Conservation (phyloP, 2,888 invertebrate species). For the Netelia melanura region DNA sequence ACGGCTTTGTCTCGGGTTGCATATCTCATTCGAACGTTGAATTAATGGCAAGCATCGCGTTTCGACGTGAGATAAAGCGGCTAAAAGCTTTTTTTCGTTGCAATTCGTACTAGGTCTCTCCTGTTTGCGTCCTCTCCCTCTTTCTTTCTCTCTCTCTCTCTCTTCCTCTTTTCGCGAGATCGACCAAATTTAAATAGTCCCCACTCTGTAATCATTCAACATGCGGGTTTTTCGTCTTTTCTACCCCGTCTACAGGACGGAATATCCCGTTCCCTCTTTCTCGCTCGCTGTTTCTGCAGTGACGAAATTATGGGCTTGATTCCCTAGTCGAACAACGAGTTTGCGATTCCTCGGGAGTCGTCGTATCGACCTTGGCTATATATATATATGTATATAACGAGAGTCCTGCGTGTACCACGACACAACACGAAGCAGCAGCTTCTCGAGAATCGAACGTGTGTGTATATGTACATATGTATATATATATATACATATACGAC, state of each 20-base stretch:
- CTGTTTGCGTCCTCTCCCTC: background rate
- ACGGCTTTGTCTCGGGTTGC: slow-evolving; percentile 41
- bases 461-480: slow-evolving; percentile 15
- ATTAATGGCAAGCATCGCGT: slow-evolving; percentile 74
- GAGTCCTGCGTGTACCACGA: slow-evolving; percentile 53
- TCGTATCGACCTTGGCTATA: slow-evolving; percentile 59
- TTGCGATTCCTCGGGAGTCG: slow-evolving; percentile 66
- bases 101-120: slow-evolving; percentile 71
- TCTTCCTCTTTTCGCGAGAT: slow-evolving; percentile 8
- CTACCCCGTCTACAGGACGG: slow-evolving; percentile 1
- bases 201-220: slow-evolving; percentile 60
- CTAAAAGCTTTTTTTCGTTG: slow-evolving; percentile 79
- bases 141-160: slow-evolving; percentile 27
- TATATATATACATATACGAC: background rate
- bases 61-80: slow-evolving; percentile 75
- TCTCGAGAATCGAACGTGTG: slow-evolving; percentile 55
- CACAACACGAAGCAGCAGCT: slow-evolving; percentile 55
- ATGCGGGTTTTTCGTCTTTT: slow-evolving; percentile 19
- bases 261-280: slow-evolving; percentile 31
- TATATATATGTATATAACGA: slow-evolving; percentile 29
- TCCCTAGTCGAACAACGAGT: slow-evolving; percentile 65
- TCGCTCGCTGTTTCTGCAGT: slow-evolving; percentile 32
- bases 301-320: slow-evolving; percentile 63
- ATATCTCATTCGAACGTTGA: slow-evolving; percentile 69
- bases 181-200: slow-evolving; percentile 63